Conservation (phyloP, 1,140 invertebrate species). For the Theocolax elegans region DNA sequence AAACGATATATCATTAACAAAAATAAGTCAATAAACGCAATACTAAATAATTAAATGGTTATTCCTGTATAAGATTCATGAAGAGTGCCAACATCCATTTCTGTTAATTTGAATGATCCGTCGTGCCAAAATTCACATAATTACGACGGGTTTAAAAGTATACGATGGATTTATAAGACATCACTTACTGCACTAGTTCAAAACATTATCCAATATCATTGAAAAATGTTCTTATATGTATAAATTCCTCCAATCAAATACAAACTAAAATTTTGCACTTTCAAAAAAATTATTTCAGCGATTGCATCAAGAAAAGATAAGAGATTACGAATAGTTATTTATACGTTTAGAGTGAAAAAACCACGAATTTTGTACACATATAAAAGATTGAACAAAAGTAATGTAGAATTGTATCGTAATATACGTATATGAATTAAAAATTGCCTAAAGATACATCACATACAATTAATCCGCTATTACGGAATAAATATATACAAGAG, state of each 20-base stretch:
- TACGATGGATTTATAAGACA: not conserved
- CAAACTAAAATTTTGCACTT: not conserved
- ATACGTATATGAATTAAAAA: slow-evolving; percentile 3
- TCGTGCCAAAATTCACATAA: not conserved
- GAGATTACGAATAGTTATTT: slow-evolving; percentile 10
- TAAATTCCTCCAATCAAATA: no score
- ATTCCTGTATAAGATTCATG: not conserved
- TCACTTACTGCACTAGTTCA: not conserved
- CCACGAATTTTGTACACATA: slow-evolving; percentile 23
- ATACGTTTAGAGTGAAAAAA: slow-evolving; percentile 20
- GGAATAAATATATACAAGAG: no score
- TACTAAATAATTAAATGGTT: slow-evolving; percentile 35
- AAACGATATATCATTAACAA: no score
- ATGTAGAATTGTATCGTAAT: not conserved
- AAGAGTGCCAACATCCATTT: slow-evolving; percentile 9
- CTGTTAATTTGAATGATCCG: not conserved
- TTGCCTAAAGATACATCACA: slow-evolving; percentile 1
- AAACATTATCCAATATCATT: not conserved
- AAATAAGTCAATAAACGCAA: no score
- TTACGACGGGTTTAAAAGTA: not conserved
- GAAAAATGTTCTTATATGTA: not conserved
- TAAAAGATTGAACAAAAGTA: not conserved
- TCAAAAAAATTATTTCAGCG: not conserved
- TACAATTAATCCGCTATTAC: not conserved
- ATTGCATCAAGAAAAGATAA: not conserved